These are phyloP conservation scores for Oreonectes daqikongensis DNA, from an alignment of 2,797 vertebrate genomes.

Conservation along the genomic window DNA sequence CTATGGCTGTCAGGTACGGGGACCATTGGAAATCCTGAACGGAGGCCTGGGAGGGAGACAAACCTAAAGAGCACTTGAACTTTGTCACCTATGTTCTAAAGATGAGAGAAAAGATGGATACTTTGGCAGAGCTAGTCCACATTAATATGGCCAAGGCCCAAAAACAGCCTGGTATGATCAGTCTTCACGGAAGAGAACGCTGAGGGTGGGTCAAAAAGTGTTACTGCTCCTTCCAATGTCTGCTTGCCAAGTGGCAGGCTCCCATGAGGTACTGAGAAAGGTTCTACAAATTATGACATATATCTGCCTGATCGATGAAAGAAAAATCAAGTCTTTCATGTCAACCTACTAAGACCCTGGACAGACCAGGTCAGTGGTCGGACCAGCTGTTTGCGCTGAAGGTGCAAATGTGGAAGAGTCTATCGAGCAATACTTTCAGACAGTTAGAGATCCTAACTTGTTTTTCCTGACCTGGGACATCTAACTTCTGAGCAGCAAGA, in stretches of 20 bases:
- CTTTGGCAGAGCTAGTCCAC: neutral
- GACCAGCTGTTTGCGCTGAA: neutral
- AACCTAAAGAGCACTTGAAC: neutral
- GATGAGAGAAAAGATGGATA: no score
- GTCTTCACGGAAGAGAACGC: neutral
- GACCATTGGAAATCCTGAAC: neutral
- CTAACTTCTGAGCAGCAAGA: neutral
- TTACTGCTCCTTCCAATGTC: neutral
- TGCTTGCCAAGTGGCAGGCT: neutral
- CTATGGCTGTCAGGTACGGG: neutral
- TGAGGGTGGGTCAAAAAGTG: neutral
- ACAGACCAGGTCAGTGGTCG: neutral
- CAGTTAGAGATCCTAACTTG: neutral
- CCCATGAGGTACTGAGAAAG: neutral
- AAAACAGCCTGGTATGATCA: neutral
- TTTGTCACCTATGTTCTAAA: neutral
- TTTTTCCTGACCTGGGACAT: neutral
- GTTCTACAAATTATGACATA: neutral
- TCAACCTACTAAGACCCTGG: neutral
- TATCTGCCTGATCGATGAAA: neutral
- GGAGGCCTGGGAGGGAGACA: neutral
- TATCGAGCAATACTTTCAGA: neutral
- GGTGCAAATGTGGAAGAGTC: neutral
- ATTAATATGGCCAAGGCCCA: neutral
- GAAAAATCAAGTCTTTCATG: neutral